Evolutionary conservation across 1,140 invertebrate species (phyloP).

Genomic region (Dolichoris vasculosae): DNA sequence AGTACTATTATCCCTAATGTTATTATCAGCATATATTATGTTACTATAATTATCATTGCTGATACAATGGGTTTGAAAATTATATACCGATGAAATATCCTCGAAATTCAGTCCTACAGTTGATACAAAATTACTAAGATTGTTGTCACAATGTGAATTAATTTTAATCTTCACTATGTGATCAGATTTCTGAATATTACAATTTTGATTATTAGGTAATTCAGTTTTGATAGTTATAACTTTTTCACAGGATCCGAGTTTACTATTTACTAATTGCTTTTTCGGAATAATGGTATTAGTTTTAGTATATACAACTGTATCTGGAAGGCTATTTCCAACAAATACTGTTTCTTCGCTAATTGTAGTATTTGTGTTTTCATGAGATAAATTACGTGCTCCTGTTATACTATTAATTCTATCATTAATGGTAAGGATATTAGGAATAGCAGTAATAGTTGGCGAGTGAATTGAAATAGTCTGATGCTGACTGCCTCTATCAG

Average conservation of each 20-base stretch:
- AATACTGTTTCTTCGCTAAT: conserved; percentile 78
- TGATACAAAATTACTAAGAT: conserved; percentile 63
- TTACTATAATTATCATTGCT: conserved; percentile 68
- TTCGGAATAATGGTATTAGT: conserved; percentile 59
- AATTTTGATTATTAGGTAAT: background rate
- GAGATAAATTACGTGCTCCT: conserved; percentile 32
- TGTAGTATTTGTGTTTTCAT: conserved; percentile 37
- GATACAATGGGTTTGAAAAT: conserved; percentile 57
- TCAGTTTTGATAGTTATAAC: background rate
- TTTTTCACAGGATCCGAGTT: background rate
- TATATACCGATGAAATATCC: conserved; percentile 38
- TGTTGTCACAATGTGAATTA: conserved; percentile 76
- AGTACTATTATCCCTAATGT: conserved; percentile 9
- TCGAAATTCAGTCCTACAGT: conserved; percentile 65
- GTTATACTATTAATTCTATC: background rate
- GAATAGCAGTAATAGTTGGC: background rate
- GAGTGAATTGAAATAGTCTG: background rate
- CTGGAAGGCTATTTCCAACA: conserved; percentile 66
- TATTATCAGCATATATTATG: background rate
- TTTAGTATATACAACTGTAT: conserved; percentile 56
- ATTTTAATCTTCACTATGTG: conserved; percentile 83
- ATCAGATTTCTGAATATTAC: conserved; percentile 43
- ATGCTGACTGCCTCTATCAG: background rate
- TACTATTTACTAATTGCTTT: background rate
- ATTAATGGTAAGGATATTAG: background rate